Base-by-base conservation (phyloP, 2,797 vertebrate species). In the Hafferia zeledoni region DNA sequence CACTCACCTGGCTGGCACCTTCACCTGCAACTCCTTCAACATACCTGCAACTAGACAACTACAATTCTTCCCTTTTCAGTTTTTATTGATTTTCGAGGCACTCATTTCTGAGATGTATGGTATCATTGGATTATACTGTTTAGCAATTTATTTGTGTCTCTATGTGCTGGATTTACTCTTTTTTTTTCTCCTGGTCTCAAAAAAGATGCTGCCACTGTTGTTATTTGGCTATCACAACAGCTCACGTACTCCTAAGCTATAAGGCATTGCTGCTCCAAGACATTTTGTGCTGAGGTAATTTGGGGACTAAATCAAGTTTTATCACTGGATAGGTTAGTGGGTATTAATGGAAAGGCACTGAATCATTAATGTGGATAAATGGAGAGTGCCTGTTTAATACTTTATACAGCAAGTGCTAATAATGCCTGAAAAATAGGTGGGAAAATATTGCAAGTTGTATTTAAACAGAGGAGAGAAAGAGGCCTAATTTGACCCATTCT, bases 41-140 rank as follows among this genome's bases (percentile, higher is more conserved):
- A 41, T 61, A 49, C 65, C 81, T 90, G 70, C 50, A 90, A 47
- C 82, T 77, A 88, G 97, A 96, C 92, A 97, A 83, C 87, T 79
- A 85, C 94, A 97, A 87, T 93, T 96, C 95, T 93, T 97, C 95
- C 96, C 94, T 97, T 98, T 97, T 93, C 97, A 95, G 86, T 97
- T 97, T 96, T 95, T 93, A 98, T 98, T 97, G 97, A 98, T 98
- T 97, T 97, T 97, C 89, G 94, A 95, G 94, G 93, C 86, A 83
- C 94, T 97, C 96, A 96, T 97, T 97, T 97, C 87, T 72, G 94
- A 98, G 97, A 98, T 96, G 87, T 94, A 97, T 95, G 70, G 93
- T 75, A 95, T 97, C 97, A 96, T 74, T 96, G 96, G 95, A 94
- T 95, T 94, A 96, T 89, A 91, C 93, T 94, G 85, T 94, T 98